Evolutionary conservation across 2,888 invertebrate species (phyloP), one percentile per base, ranked within the genome.

Genomic region (Agrypnus murinus): DNA sequence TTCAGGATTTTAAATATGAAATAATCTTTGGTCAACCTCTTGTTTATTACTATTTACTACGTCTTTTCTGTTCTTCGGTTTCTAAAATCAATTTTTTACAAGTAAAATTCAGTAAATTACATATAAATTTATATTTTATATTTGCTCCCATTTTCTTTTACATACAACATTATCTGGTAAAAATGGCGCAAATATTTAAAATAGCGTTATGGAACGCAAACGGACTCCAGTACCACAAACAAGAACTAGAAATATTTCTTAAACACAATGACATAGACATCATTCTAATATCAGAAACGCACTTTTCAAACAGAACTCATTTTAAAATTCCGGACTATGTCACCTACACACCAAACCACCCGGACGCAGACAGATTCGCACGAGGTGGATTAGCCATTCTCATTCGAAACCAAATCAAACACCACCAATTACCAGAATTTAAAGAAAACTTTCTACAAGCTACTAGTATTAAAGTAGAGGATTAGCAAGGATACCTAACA

Each of bases 361-460:
- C 40, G 8, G 58, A 58, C n/a, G 58, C 40, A 58, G 31, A 40
- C 15, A 59, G 64, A 15, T 65, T 36, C 40, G 72, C 72, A 40
- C 65, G 67, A 46, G 68, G 71, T 43, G 69, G 72, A 31, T 69
- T 65, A 46, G 69, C 71, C 46, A 59, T 75, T 40, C 69, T 73
- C 14, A 73, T 75, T 19, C 43, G 59, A 46, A 38, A 69, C 19
- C 57, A 25, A 12, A 74, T 76, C 10, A 75, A 74, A 68, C 72
- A 72, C 55, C 50, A 46, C 40, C 65, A 71, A 62, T 48, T 60
- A 46, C 58, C 59, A n/a, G 73, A 65, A 67, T 71, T 58, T 15
- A 43, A 34, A 34, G 59, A 71, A 40, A 17, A 70, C 57, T 69
- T 71, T 43, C 34, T 75, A 10, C 75, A 75, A 70, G 58, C 58